phyloP scores from a whole-genome alignment of 2,888 invertebrate genomes.

The Linyphia triangularis region DNA sequence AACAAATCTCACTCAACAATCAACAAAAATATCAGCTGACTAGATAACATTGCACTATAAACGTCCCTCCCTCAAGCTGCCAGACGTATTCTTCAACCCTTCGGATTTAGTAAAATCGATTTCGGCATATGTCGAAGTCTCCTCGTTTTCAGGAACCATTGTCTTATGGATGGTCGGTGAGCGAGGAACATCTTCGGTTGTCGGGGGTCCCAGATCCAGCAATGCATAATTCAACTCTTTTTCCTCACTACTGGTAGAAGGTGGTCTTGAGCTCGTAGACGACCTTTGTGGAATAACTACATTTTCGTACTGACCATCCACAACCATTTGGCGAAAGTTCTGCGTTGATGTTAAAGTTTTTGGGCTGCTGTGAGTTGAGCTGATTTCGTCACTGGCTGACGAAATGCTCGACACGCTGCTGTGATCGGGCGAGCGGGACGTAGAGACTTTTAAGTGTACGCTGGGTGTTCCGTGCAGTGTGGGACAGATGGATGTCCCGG shows the following conservation, averaged over 20 bases:
- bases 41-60: slow-evolving; percentile 70
- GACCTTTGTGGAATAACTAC: slow-evolving; percentile 65
- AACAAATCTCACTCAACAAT: slow-evolving; percentile 41
- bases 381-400: slow-evolving; percentile 63
- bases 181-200: slow-evolving; percentile 77
- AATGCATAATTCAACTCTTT: slow-evolving; percentile 81
- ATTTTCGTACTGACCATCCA: slow-evolving; percentile 76
- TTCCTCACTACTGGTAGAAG: slow-evolving; percentile 79
- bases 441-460: slow-evolving; percentile 28
- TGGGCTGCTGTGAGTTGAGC: slow-evolving; percentile 68
- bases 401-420: slow-evolving; percentile 68
- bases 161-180: slow-evolving; percentile 77
- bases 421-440: slow-evolving; percentile 59
- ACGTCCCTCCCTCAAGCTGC: slow-evolving; percentile 72
- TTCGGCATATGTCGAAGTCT: slow-evolving; percentile 79
- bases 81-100: slow-evolving; percentile 78
- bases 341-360: slow-evolving; percentile 28
- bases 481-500: slow-evolving; percentile 16
- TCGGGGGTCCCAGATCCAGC: slow-evolving; percentile 78
- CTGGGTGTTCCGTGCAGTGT: slow-evolving; percentile 27
- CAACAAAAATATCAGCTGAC: slow-evolving; percentile 34
- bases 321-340: not conserved
- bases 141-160: slow-evolving; percentile 40
- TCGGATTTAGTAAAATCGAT: slow-evolving; percentile 80
- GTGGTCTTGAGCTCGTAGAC: slow-evolving; percentile 63